phyloP scores from a whole-genome alignment of 2,113 vertebrate species.

The Rhinoderma darwinii region DNA sequence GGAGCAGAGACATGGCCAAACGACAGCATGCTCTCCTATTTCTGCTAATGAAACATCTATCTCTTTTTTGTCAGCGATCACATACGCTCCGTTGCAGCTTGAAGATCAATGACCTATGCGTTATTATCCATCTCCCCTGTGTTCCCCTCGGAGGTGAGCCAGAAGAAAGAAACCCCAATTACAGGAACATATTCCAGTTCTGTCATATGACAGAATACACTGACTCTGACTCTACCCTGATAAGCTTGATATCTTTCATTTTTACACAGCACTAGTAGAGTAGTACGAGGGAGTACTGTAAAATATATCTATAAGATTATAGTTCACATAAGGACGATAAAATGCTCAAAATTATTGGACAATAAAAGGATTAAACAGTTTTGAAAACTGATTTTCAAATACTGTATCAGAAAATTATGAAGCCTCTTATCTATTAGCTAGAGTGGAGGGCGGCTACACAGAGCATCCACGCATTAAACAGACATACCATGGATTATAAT shows the following conservation, averaged over 20 bases:
- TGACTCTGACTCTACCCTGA: not conserved
- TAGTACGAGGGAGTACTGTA: too few species aligned
- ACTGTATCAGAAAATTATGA: too few species aligned
- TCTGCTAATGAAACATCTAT: slow-evolving; percentile 4
- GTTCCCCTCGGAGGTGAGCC: not conserved
- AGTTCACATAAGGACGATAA: too few species aligned
- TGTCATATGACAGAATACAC: not conserved
- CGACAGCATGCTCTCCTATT: not conserved
- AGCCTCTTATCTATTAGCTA: too few species aligned
- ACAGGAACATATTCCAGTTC: not conserved
- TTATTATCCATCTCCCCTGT: slow-evolving; percentile 1
- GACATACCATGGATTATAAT: too few species aligned
- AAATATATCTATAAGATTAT: too few species aligned
- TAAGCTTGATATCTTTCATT: not conserved
- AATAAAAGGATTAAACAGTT: too few species aligned
- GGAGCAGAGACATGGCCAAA: not conserved
- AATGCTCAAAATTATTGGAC: too few species aligned
- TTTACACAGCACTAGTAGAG: too few species aligned
- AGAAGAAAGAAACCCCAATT: not conserved
- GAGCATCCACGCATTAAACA: too few species aligned
- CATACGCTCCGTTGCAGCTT: not conserved
- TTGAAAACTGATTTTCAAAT: too few species aligned
- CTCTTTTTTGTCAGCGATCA: slow-evolving; percentile 10
- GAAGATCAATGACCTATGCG: not conserved
- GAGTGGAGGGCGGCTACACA: too few species aligned